phyloP scores from a whole-genome alignment of 64 coral and sea anemone genomes.

The Pocillopora verrucosa region DNA sequence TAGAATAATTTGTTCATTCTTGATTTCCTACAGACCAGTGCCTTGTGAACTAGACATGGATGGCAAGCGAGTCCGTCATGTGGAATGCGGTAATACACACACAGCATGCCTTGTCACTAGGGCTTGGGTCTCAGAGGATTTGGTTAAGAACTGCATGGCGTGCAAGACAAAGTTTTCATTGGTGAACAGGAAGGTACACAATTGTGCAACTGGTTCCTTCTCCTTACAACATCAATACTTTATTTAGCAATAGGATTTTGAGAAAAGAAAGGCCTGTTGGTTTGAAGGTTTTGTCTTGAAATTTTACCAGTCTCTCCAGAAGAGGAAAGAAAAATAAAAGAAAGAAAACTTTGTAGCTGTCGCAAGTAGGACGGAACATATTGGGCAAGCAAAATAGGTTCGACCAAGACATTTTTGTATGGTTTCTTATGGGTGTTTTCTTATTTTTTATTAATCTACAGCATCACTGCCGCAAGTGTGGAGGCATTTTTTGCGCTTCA shows the following conservation, averaged over 20 bases:
- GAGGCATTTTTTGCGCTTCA: slow-evolving; percentile 75
- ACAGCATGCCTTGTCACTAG: slow-evolving; percentile 79
- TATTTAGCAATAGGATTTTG: neutral
- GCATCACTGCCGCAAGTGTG: slow-evolving; percentile 96
- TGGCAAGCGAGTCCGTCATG: slow-evolving; percentile 62
- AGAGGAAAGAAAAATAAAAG: no score
- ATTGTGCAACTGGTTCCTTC: neutral
- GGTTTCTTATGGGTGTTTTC: neutral
- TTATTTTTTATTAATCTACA: slow-evolving; percentile 19
- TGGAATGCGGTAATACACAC: slow-evolving; percentile 70
- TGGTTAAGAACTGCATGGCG: slow-evolving; percentile 88
- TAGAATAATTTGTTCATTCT: neutral
- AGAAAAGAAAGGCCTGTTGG: neutral
- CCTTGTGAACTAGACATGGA: slow-evolving; percentile 82
- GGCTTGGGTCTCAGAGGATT: slow-evolving; percentile 82
- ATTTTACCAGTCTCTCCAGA: no score
- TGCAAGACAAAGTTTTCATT: slow-evolving; percentile 84
- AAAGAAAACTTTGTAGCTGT: no score
- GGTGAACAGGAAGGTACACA: slow-evolving; percentile 70
- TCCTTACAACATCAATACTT: neutral
- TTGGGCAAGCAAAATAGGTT: no score
- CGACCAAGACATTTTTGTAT: no score
- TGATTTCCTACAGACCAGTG: slow-evolving; percentile 16
- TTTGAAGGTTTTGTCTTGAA: neutral
- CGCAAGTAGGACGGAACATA: no score